Base-by-base conservation (phyloP, 64 coral and sea anemone genomes). In the Montipora efflorescens region DNA sequence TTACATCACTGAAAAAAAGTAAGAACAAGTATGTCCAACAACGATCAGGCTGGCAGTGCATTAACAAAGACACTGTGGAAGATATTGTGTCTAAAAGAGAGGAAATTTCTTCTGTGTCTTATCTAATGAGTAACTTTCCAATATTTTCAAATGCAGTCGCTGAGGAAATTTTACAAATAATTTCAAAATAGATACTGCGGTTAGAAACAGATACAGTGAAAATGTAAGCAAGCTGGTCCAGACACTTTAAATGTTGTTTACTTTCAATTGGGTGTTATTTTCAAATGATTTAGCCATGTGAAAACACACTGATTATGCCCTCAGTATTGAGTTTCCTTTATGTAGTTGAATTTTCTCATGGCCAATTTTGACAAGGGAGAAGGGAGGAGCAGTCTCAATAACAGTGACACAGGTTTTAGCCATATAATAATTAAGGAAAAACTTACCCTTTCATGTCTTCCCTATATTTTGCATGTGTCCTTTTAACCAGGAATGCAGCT, bases 71-170 rank as follows among this genome's bases (percentile, higher is more conserved):
- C 62, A 87, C 45, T 66, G 9, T 87, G 66, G 13, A 71, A 87
- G 83, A 87, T 0, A 87, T 87, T 73, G 83, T 87, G 11, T 70
- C 83, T 70, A 87, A 87, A 87, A 87, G 83, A 50, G 1, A 83
- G 49, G 49, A 87, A 46, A 87, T 87, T 87, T 73, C 8, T 87
- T 64, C 59, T 64, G 59, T 7, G 19, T 49, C 87, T 2, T 78
- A 89, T 28, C 49, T 89, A n/a, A 89, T 89, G 52, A 50, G 19
- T 22, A 89, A 77, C 5, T 89, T 89, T 45, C 87, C 72, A 75
- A 59, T 89, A 78, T 89, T 89, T 53, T 59, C 52, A 77, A 55
- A 36, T 1, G 53, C 73, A 53, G 13, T 47, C 59, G 87, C 87
- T 2, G 51, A 89, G 72, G 72, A 59, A 77, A 89, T 89, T 74